Evolutionary conservation across 1,140 invertebrate genomes (phyloP).

Genomic region (Orius insidiosus): DNA sequence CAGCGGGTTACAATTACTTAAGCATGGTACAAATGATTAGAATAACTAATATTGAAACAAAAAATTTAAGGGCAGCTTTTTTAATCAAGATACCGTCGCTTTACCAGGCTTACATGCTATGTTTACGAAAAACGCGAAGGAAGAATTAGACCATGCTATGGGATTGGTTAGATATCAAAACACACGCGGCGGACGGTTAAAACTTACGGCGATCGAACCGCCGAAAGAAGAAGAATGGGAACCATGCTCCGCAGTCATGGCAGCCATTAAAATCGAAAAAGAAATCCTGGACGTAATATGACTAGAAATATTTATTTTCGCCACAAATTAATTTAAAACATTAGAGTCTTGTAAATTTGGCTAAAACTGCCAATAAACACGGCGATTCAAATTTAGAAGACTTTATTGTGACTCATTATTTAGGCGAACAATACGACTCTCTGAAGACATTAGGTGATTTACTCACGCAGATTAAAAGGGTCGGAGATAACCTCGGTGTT

Average conservation of each 20-base stretch:
- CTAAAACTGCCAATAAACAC: slow-evolving; percentile 39
- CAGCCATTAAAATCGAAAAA: slow-evolving; percentile 55
- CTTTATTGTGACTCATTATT: slow-evolving; percentile 47
- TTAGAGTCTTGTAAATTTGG: slow-evolving; percentile 47
- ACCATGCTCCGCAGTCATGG: slow-evolving; percentile 44
- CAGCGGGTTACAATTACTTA: no score
- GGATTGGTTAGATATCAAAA: slow-evolving; percentile 62
- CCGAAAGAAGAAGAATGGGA: slow-evolving; percentile 43
- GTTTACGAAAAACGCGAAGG: slow-evolving; percentile 49
- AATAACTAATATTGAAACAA: no score
- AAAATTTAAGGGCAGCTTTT: slow-evolving; percentile 53
- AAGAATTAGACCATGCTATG: slow-evolving; percentile 57
- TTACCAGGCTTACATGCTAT: slow-evolving; percentile 49
- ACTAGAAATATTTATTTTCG: slow-evolving; percentile 2
- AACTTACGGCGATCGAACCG: slow-evolving; percentile 32
- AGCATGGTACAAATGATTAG: no score
- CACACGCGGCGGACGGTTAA: slow-evolving; percentile 52
- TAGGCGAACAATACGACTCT: slow-evolving; percentile 55
- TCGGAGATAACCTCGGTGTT: slow-evolving; percentile 49
- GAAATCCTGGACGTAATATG: slow-evolving; percentile 43
- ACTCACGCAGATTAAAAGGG: slow-evolving; percentile 47
- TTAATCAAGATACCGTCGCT: slow-evolving; percentile 60
- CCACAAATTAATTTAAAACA: slow-evolving; percentile 20
- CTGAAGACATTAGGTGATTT: slow-evolving; percentile 53
- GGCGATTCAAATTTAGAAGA: slow-evolving; percentile 50